These are phyloP conservation scores for Montipora sp. DNA, from an alignment of 64 coral and sea anemone species.

Conservation along the genomic window DNA sequence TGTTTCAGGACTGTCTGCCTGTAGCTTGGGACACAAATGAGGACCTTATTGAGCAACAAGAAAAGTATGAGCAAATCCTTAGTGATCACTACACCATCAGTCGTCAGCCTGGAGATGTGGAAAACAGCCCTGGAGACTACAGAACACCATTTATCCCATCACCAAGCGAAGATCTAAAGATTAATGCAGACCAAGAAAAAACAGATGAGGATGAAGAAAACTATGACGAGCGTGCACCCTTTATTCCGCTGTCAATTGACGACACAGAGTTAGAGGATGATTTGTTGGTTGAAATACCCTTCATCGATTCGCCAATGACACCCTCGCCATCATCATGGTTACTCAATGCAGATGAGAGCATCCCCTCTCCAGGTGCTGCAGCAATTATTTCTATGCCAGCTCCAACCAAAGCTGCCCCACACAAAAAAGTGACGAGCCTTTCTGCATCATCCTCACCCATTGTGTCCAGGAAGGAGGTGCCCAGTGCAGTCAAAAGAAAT, in stretches of 20 bases:
- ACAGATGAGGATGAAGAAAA: slow-evolving; percentile 52
- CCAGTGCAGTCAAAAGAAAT: slow-evolving; percentile 41
- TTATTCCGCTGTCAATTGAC: slow-evolving; percentile 72
- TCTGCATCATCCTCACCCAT: slow-evolving; percentile 37
- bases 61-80: slow-evolving; percentile 69
- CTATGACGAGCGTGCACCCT: slow-evolving; percentile 75
- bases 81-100: slow-evolving; percentile 53
- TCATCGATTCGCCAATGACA: slow-evolving; percentile 72
- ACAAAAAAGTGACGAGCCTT: slow-evolving; percentile 6
- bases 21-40: slow-evolving; percentile 85
- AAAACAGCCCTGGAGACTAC: slow-evolving; percentile 25
- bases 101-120: background rate
- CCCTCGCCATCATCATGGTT: slow-evolving; percentile 61
- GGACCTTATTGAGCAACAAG: slow-evolving; percentile 76
- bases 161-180: slow-evolving; percentile 50
- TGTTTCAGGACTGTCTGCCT: slow-evolving; percentile 55
- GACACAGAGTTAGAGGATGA: slow-evolving; percentile 78
- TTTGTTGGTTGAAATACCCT: slow-evolving; percentile 78
- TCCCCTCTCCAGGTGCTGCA: slow-evolving; percentile 9
- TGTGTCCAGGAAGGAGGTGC: slow-evolving; percentile 18
- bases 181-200: slow-evolving; percentile 40
- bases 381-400: slow-evolving; percentile 21
- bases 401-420: background rate
- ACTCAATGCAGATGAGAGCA: slow-evolving; percentile 1
- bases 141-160: slow-evolving; percentile 52